Conservation (phyloP, 2,113 vertebrate genomes). For the Neogobius melanostomus region DNA sequence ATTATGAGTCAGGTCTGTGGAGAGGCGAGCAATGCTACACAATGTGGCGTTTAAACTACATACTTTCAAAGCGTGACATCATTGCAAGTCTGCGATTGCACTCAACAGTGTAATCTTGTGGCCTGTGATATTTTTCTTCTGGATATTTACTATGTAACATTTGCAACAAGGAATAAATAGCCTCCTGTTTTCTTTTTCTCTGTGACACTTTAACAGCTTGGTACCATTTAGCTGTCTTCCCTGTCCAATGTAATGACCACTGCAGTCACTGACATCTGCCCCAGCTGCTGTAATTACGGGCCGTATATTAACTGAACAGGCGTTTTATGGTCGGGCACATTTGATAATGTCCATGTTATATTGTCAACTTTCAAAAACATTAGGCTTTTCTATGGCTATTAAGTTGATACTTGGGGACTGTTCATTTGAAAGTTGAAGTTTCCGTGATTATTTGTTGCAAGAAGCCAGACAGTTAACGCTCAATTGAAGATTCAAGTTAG, state of each 20-base stretch:
- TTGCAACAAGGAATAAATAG: neutral
- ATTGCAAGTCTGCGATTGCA: neutral
- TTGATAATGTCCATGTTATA: neutral
- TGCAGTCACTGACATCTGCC: neutral
- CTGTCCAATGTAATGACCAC: slow-evolving; percentile 3
- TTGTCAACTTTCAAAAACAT: neutral
- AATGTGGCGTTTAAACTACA: too few relatives aligned
- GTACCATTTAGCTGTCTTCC: slow-evolving; percentile 2
- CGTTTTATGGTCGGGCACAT: neutral
- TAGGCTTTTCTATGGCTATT: neutral
- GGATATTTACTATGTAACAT: neutral
- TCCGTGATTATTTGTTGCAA: too few relatives aligned
- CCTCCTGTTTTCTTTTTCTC: neutral
- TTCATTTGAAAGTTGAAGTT: too few relatives aligned
- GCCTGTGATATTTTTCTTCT: neutral
- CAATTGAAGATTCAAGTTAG: too few relatives aligned
- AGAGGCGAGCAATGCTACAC: too few relatives aligned
- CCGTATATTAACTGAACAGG: neutral
- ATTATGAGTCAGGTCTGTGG: too few relatives aligned
- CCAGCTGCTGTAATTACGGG: neutral
- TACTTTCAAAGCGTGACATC: neutral
- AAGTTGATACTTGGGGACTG: too few relatives aligned
- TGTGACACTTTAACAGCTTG: neutral
- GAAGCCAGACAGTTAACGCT: too few relatives aligned
- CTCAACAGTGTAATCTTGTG: neutral